Conservation (phyloP, 2,888 invertebrate genomes). For the Eupithecia exiguata region DNA sequence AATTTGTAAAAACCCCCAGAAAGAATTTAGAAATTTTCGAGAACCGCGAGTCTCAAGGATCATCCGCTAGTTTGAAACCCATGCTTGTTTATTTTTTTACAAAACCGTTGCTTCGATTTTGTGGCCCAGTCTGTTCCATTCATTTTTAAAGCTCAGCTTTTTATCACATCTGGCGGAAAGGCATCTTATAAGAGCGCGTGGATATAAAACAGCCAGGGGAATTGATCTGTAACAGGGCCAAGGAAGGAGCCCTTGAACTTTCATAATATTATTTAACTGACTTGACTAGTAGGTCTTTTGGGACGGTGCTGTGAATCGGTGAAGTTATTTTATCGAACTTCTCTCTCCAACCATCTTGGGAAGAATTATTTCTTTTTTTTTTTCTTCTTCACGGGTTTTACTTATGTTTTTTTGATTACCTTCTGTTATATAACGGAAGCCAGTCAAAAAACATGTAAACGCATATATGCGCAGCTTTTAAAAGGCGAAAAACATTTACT, state of each 20-base stretch:
- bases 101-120: background rate
- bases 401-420: background rate
- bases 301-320: background rate
- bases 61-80: background rate
- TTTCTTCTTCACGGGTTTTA: too few species aligned
- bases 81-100: background rate
- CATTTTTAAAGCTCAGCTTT: background rate
- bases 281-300: too few species aligned
- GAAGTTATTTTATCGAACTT: constrained; percentile 4
- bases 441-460: too few species aligned
- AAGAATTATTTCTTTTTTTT: background rate
- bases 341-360: background rate
- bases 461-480: background rate
- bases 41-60: background rate
- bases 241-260: constrained; percentile 7
- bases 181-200: background rate
- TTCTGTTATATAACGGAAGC: too few species aligned
- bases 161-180: too few species aligned
- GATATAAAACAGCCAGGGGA: constrained; percentile 10
- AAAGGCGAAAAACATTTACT: background rate
- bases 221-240: constrained; percentile 9
- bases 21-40: background rate
- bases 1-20: background rate
- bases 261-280: constrained; percentile 7
- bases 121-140: too few species aligned